phyloP scores from a whole-genome alignment of 2,888 invertebrate genomes.

The Andrena trimmerana region DNA sequence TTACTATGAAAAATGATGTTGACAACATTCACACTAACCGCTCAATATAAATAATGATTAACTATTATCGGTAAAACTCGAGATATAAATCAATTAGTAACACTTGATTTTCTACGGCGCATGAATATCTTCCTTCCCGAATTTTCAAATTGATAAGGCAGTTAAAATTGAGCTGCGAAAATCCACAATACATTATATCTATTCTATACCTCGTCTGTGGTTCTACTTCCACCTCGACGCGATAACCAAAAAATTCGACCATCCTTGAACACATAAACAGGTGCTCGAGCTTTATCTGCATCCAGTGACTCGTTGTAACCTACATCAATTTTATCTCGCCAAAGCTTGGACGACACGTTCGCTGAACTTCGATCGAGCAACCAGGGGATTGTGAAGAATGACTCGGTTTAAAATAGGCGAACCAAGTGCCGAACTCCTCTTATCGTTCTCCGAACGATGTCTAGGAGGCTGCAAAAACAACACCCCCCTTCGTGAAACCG shows the following conservation, averaged over 20 bases:
- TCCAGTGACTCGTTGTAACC: not conserved
- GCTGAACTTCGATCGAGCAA: not conserved
- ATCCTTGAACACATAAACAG: not conserved
- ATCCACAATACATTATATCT: not conserved
- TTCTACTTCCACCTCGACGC: not conserved
- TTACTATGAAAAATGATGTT: too few species aligned
- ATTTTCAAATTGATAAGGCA: too few species aligned
- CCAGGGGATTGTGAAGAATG: not conserved
- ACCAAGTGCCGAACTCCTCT: slow-evolving; percentile 5
- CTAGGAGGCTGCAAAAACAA: slow-evolving; percentile 13
- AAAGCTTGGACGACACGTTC: not conserved
- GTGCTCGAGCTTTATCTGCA: not conserved
- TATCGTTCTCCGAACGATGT: slow-evolving; percentile 8
- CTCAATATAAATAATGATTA: too few species aligned
- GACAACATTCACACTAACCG: too few species aligned
- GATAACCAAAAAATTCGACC: not conserved
- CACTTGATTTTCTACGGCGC: too few species aligned
- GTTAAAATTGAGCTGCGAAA: not conserved
- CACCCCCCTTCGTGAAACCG: slow-evolving; percentile 4
- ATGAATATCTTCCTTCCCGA: too few species aligned
- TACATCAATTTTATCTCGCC: not conserved
- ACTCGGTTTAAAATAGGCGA: slow-evolving; percentile 27
- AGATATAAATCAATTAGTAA: too few species aligned
- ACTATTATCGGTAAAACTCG: too few species aligned
- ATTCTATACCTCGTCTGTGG: not conserved